Base-by-base conservation (phyloP, 2,113 vertebrate species). In the Protomyctophum bolini region DNA sequence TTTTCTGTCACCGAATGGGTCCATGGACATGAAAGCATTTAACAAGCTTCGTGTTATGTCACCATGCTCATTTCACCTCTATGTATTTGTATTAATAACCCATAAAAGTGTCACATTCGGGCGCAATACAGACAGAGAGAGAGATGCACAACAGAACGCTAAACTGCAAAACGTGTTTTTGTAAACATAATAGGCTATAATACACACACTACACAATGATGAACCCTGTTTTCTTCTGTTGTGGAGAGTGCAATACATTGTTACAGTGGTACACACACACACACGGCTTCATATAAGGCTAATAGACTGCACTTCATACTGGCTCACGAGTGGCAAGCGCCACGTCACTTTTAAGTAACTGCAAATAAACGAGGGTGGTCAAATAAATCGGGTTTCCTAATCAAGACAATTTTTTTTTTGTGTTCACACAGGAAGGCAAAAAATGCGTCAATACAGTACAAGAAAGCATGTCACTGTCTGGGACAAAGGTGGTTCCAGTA, bases 81-180 rank as follows among this genome's bases (percentile, higher is more conserved):
- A 70, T 51, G 79, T 66, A 56, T 58, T 70, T 58, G 78, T 73
- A n/a, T n/a, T n/a, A 71, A 81, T 58, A 82, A 45, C 64, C 68
- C 62, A 72, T 79, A 63, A 79, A 79, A 81, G 76, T 79, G 74
- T 68, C 14, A 73, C 90, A 90, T 92, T 90, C 91, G 87, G 74
- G 67, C 45, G 52, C 57, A 64, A 72, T 76, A 87, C 79, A 80
- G 73, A 75, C 71, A 87, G 77, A 79, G 73, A 86, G 74, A 73
- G 47, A 75, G 73, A 81, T 86, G 71, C 80, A 80, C 69, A 82
- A 76, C 56, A 75, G 33, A 41, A 41, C 3, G 33, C 33, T 62
- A 75, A 89, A 75, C 54, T 69, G 56, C 10, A 58, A 73, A 77
- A 77, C 62, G 46, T 82, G 72, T 77, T 60, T 71, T 64, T 80